Percentiles rank a stretch among this genome's conserved stretches.
These are phyloP conservation scores for Leptinotarsa lineolata DNA, from an alignment of 1,140 invertebrate genomes.

Conservation along the genomic window DNA sequence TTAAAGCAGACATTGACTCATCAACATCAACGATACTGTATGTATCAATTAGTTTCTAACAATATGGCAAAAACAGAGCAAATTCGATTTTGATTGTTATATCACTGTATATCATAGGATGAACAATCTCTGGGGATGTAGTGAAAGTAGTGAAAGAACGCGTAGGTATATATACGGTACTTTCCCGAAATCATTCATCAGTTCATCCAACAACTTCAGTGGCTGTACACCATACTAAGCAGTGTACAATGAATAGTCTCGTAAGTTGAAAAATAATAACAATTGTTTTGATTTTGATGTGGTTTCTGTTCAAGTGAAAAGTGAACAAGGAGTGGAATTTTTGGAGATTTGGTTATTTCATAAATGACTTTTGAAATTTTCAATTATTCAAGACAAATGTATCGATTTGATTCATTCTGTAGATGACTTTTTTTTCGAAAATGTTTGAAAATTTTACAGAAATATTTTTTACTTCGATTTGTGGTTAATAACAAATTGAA, in stretches of 20 bases:
- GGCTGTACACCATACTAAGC: conserved; percentile 17
- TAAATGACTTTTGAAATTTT: too few relatives aligned
- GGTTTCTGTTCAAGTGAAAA: background rate
- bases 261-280: conserved; percentile 18
- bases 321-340: too few relatives aligned
- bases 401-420: too few relatives aligned
- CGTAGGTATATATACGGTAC: conserved; percentile 19
- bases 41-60: conserved; percentile 13
- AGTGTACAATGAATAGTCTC: conserved; percentile 25
- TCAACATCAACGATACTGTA: too few relatives aligned
- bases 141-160: conserved; percentile 31
- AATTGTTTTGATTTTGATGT: background rate
- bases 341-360: too few relatives aligned
- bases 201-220: conserved; percentile 13
- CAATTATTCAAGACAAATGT: too few relatives aligned
- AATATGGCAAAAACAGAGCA: background rate
- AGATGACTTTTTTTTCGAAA: too few relatives aligned
- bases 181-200: conserved; percentile 29
- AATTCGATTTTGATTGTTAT: conserved; percentile 23
- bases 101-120: conserved; percentile 29
- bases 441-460: too few relatives aligned
- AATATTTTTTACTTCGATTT: too few relatives aligned
- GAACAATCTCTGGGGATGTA: conserved; percentile 27
- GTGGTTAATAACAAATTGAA: too few relatives aligned
- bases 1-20: too few relatives aligned